Percentiles rank a stretch among this genome's conserved stretches.
phyloP scores from a whole-genome alignment of 2,888 invertebrate genomes.

The Cephus pygmeus region DNA sequence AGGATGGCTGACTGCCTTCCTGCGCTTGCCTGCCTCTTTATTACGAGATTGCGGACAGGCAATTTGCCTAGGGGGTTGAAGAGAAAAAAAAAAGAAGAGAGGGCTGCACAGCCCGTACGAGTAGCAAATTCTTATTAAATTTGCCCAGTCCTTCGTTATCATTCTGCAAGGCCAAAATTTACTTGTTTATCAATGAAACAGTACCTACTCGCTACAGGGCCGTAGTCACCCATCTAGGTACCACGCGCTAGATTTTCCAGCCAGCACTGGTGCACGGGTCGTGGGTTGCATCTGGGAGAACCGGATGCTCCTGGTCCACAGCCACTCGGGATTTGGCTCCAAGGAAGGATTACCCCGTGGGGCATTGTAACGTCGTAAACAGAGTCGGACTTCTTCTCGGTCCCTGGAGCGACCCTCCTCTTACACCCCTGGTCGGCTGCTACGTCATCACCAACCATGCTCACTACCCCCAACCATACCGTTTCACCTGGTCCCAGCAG shows the following conservation, averaged over 20 bases:
- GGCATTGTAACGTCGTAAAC: constrained; percentile 66
- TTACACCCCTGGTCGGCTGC: background rate
- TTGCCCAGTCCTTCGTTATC: background rate
- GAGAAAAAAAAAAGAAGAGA: background rate
- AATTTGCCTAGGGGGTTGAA: constrained; percentile 24
- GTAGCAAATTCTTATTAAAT: background rate
- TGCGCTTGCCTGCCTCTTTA: constrained; percentile 22
- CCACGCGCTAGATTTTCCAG: background rate
- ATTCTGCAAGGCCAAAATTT: background rate
- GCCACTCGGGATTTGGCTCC: constrained; percentile 30
- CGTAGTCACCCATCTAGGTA: background rate
- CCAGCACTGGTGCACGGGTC: background rate
- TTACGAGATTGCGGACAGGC: constrained; percentile 37
- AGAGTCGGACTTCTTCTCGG: constrained; percentile 43
- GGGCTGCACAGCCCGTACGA: background rate
- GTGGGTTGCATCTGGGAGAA: background rate
- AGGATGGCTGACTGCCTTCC: background rate
- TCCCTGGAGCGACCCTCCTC: constrained; percentile 18
- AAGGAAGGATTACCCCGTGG: constrained; percentile 62
- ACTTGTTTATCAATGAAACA: background rate
- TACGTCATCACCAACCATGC: background rate
- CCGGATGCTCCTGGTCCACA: background rate
- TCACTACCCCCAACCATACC: background rate
- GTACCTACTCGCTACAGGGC: background rate
- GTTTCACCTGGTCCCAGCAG: background rate